Evolutionary conservation across 2,113 vertebrate species (phyloP).

Genomic region (Anolis sagrei): DNA sequence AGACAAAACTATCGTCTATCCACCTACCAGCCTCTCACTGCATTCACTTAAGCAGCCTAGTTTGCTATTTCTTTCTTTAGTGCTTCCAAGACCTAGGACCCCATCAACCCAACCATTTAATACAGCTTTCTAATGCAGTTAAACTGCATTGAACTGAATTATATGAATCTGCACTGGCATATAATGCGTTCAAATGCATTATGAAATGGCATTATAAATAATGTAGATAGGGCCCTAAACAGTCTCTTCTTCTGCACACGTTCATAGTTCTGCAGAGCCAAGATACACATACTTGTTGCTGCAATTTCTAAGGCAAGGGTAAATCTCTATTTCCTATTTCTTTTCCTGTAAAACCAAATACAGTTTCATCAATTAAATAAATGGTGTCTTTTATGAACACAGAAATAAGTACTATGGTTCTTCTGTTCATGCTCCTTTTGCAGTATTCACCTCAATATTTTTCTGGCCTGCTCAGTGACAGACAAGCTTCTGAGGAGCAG

Average conservation of each 20-base stretch:
- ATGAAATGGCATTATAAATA: neutral
- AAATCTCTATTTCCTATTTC: conserved; percentile 45
- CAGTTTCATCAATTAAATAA: conserved; percentile 59
- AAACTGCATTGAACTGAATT: too few species aligned
- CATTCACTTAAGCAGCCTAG: neutral
- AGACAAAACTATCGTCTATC: neutral
- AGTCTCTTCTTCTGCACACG: neutral
- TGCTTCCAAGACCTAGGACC: neutral
- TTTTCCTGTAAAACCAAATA: conserved; percentile 55
- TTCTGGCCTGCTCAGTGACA: conserved; percentile 25
- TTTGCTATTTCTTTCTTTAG: neutral
- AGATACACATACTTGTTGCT: neutral
- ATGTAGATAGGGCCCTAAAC: conserved; percentile 25
- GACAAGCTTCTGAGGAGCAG: rapidly evolving
- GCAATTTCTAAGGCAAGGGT: conserved; percentile 20
- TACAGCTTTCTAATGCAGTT: too few species aligned
- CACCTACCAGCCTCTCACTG: neutral
- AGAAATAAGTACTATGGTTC: conserved; percentile 24
- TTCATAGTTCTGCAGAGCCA: neutral
- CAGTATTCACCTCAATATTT: conserved; percentile 32
- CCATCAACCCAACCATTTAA: too few species aligned
- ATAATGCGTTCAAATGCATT: too few species aligned
- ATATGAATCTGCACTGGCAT: too few species aligned
- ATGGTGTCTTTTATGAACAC: conserved; percentile 36
- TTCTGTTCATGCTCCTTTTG: conserved; percentile 33